A percentile compares a stretch with the other conserved stretches of the same genome.
Conservation (phyloP, 2,797 vertebrate genomes). For the Neomorphus geoffroyi region DNA sequence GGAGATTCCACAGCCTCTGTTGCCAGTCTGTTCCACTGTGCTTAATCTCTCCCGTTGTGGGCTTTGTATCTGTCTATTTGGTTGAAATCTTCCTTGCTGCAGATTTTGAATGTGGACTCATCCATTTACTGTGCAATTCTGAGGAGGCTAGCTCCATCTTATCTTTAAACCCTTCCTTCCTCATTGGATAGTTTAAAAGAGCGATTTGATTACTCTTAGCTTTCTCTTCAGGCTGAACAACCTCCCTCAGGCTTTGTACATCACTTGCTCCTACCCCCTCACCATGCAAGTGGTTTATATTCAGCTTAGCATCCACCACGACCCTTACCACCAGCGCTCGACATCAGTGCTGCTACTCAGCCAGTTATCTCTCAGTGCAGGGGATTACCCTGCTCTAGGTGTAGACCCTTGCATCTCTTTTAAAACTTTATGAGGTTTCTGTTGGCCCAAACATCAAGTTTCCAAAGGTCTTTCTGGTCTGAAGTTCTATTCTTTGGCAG, state of each 20-base stretch:
- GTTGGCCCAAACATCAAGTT: not conserved
- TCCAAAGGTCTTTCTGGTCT: not conserved
- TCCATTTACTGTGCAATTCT: not conserved
- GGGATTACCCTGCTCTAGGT: too few species aligned
- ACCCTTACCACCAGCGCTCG: not conserved
- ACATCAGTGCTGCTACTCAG: not conserved
- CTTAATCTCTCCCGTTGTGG: not conserved
- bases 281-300: not conserved
- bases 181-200: not conserved
- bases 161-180: not conserved
- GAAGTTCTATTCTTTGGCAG: not conserved
- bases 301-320: not conserved
- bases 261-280: not conserved
- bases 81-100: not conserved
- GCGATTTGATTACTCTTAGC: not conserved
- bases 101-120: not conserved
- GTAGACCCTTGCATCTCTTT: not conserved
- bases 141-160: not conserved
- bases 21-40: not conserved
- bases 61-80: not conserved
- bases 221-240: not conserved
- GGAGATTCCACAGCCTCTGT: not conserved
- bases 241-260: not conserved
- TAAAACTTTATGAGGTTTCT: not conserved
- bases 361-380: not conserved